Evolutionary conservation across 2,797 vertebrate species (phyloP), one percentile per base, ranked within the genome.

Genomic region (Synaphobranchus kaupii): DNA sequence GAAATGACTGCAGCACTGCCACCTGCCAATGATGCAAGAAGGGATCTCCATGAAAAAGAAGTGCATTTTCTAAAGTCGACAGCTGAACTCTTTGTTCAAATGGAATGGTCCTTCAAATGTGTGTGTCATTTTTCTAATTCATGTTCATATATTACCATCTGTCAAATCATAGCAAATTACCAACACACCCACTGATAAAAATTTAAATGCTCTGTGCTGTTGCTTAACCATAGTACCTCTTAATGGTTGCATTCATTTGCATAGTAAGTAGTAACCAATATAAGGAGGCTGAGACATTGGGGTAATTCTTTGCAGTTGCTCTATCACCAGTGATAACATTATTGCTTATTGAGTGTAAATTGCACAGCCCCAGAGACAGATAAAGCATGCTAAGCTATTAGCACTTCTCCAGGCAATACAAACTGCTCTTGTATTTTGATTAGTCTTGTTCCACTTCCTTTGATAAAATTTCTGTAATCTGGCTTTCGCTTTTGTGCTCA

Each of bases 211-310:
- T 28, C 6, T 34, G 20, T 20, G 1, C 17, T 81, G 3, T 81
- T 81, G 20, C 8, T 48, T 48, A 44, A 44, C 73, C 31, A 78
- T 9, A 78, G 73, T 50, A n/a, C 22, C 47, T 10, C 78, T 81
- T 50, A 81, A 81, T 81, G 47, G 78, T n/a, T 81, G 47, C 22
- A 81, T 81, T 15, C 5, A 47, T 39, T 78, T 78, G 28, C 47
- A 50, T 48, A 50, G 78, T 50, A 48, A n/a, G 25, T 48, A 81
- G 78, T 81, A 81, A 17, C 39, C 73, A 44, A 81, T 81, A n/a
- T 81, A 2, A 25, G 22, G 22, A 81, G 47, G 78, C 28, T 81
- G 47, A 81, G 25, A 50, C 47, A 48, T 48, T 48, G 7, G 78
- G 34, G 47, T 50, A 50, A 48, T 50, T 81, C 5, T 50, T 50